Percentiles rank a stretch among this genome's conserved stretches.
Evolutionary conservation across 2,797 vertebrate genomes (phyloP).

Genomic region (Danio kyathit): DNA sequence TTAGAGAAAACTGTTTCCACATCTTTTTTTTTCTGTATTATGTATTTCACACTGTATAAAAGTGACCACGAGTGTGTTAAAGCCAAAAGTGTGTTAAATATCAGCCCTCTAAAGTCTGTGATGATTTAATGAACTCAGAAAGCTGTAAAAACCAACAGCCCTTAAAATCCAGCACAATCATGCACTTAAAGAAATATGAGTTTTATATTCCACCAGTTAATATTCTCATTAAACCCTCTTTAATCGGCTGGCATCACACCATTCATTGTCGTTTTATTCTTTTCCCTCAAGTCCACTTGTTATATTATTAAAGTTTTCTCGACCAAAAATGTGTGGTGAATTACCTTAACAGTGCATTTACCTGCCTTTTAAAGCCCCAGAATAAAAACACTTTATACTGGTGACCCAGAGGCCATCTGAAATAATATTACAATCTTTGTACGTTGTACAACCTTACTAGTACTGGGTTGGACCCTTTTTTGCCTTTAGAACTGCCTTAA

Average conservation of each 20-base stretch:
- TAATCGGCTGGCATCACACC: conserved; percentile 10
- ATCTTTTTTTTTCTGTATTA: no score
- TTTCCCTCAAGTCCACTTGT: conserved; percentile 3
- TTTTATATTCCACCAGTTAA: conserved; percentile 9
- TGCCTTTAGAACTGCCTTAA: no score
- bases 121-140: conserved; percentile 33
- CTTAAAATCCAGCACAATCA: conserved; percentile 19
- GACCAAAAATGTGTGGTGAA: conserved; percentile 1
- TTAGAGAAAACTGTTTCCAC: no score
- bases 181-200: neutral
- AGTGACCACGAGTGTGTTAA: neutral
- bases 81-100: neutral
- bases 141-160: conserved; percentile 26
- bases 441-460: no score
- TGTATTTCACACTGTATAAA: neutral
- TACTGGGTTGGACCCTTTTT: no score
- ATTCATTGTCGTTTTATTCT: neutral
- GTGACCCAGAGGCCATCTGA: neutral
- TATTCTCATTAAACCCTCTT: conserved; percentile 16
- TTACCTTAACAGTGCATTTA: neutral
- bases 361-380: neutral
- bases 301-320: neutral
- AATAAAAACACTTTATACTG: neutral
- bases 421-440: neutral
- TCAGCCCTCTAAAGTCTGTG: neutral